A percentile compares a stretch with the other conserved stretches of the same genome.
Conservation (phyloP, 2,888 invertebrate genomes). For the Spicauda simplicius region DNA sequence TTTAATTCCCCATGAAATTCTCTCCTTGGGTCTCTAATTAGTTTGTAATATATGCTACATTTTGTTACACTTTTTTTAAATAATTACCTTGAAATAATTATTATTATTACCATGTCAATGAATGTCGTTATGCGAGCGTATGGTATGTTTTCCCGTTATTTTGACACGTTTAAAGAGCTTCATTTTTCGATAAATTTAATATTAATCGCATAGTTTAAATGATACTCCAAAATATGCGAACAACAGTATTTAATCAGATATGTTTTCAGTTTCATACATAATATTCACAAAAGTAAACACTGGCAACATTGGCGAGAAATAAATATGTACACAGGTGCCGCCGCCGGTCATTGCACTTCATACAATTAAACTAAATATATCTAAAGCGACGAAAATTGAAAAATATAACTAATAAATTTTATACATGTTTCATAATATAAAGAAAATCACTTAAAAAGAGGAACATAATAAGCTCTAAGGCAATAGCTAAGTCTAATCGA, state of each 20-base stretch:
- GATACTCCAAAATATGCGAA: conserved; percentile 15
- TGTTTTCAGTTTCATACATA: conserved; percentile 35
- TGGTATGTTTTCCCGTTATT: no score
- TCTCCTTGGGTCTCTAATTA: no score
- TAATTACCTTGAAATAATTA: no score
- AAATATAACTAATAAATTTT: conserved; percentile 37
- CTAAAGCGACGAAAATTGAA: conserved; percentile 44
- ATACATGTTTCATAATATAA: conserved; percentile 41
- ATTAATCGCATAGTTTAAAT: no score
- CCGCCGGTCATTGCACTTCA: conserved; percentile 45
- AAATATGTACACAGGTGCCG: conserved; percentile 44
- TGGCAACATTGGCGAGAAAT: conserved; percentile 47
- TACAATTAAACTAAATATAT: conserved; percentile 47
- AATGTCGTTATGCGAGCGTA: no score
- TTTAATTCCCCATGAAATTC: no score
- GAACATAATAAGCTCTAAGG: conserved; percentile 44
- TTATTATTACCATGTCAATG: no score
- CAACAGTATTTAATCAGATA: conserved; percentile 37
- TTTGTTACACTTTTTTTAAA: no score
- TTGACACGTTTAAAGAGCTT: no score
- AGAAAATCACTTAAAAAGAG: conserved; percentile 49
- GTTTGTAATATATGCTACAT: no score
- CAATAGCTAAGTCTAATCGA: conserved; percentile 28
- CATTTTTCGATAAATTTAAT: neutral
- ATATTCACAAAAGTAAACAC: conserved; percentile 30